Conservation (phyloP, 2,888 invertebrate genomes). For the Leptura quadrifasciata region DNA sequence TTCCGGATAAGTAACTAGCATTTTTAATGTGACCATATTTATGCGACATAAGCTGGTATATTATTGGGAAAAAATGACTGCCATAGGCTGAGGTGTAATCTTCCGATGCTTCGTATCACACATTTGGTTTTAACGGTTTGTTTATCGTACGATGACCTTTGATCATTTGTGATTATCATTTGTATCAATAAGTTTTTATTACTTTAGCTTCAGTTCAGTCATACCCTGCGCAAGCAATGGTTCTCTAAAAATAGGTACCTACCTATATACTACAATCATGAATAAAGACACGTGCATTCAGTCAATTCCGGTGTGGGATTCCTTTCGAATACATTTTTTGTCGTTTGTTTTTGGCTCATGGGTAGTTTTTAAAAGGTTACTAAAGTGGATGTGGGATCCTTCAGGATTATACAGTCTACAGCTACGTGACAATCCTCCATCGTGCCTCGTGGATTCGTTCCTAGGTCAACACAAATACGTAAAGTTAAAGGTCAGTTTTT, state of each 20-base stretch:
- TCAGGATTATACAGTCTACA: constrained; percentile 72
- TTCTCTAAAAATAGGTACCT: background rate
- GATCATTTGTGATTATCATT: constrained; percentile 45
- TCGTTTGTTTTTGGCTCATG: constrained; percentile 76
- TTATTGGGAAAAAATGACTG: constrained; percentile 4
- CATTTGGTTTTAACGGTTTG: constrained; percentile 5
- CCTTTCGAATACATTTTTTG: constrained; percentile 73
- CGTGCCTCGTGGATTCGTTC: constrained; percentile 77
- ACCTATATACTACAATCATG: too few species aligned
- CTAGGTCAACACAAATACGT: constrained; percentile 80
- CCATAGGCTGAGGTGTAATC: constrained; percentile 24
- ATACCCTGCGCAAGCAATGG: constrained; percentile 17
- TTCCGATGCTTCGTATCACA: background rate
- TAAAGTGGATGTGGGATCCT: constrained; percentile 75
- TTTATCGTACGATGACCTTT: constrained; percentile 58
- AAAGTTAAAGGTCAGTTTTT: constrained; percentile 77
- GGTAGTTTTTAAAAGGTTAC: constrained; percentile 73
- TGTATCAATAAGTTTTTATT: constrained; percentile 42
- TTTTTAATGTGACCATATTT: background rate
- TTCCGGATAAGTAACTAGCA: background rate
- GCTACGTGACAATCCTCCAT: constrained; percentile 77
- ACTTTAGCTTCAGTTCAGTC: constrained; percentile 19
- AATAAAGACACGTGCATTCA: constrained; percentile 70
- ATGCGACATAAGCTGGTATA: background rate
- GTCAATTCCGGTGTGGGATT: constrained; percentile 74